Conservation (phyloP, 2,888 invertebrate genomes). For the Thymelicus acteon region DNA sequence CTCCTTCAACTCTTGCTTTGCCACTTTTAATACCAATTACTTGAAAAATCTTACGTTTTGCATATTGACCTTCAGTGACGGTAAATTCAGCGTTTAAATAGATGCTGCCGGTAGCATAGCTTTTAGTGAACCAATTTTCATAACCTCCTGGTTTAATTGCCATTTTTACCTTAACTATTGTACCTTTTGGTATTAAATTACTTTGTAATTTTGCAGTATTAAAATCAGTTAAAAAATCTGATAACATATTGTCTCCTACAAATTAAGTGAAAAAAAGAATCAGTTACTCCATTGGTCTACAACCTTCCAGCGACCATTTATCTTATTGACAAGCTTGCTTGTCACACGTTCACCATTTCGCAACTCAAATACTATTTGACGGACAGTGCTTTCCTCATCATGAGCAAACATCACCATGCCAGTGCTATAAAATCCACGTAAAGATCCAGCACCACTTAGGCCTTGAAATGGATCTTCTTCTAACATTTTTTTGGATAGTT, state of each 20-base stretch:
- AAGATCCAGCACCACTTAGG: too few relatives aligned
- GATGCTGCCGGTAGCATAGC: too few relatives aligned
- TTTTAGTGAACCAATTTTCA: constrained; percentile 20
- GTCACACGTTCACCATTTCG: constrained; percentile 11
- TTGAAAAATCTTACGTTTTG: too few relatives aligned
- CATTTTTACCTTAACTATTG: constrained; percentile 23
- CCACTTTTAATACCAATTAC: too few relatives aligned
- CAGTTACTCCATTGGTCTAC: constrained; percentile 12
- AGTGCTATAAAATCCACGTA: too few relatives aligned
- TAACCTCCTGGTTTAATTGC: constrained; percentile 21
- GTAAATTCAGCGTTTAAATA: too few relatives aligned
- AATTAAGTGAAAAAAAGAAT: constrained; percentile 7
- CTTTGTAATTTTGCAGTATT: too few relatives aligned
- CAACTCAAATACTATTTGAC: constrained; percentile 7
- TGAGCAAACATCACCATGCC: constrained; percentile 9
- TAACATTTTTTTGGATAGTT: too few relatives aligned
- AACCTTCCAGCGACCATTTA: constrained; percentile 8
- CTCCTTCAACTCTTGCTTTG: too few relatives aligned
- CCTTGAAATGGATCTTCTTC: too few relatives aligned
- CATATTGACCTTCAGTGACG: too few relatives aligned
- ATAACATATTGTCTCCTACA: constrained; percentile 10
- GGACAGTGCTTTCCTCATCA: too few relatives aligned
- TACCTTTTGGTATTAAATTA: constrained; percentile 18
- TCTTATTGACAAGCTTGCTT: constrained; percentile 8
- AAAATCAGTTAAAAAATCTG: constrained; percentile 19